Base-by-base conservation (phyloP, 2,797 vertebrate genomes). In the Hybognathus amarus region DNA sequence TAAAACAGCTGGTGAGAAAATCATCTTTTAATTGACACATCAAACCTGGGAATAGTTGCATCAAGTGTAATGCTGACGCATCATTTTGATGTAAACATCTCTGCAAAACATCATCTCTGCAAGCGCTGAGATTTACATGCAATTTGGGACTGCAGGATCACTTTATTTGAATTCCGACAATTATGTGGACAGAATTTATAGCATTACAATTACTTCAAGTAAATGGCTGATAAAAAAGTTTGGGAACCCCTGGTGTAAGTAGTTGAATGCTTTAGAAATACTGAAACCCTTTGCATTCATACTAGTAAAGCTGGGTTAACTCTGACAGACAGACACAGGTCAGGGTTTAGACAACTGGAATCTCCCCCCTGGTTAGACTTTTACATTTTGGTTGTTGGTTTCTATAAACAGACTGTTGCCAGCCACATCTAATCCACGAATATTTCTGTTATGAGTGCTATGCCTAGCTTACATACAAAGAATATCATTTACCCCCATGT, bases 261-360 rank as follows among this genome's bases (percentile, higher is more conserved):
- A 5, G 40, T n/a, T 11, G 27, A 67, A 79, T 52, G 42, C 24
- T 47, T 42, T 80, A 56, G 56, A 30, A 81, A 47, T 81, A 73
- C 30, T 54, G 22, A 66, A 52, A 76, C 71, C 33, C 5, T 45
- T 61, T 40, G 61, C 45, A 75, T 45, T 75, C 70, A 82, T 47
- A 40, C 59, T 75, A 50, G 33, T 75, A 54, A 63, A 63, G 77
- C 69, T 76, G 22, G 45, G 47, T n/a, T 82, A 24, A 47, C 22
- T 52, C 20, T 42, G 13, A 79, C 20, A 77, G 40, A 80, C n/a
- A 77, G 40, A 77, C 18, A 36, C 89, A 89, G 93, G 93, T 95
- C 93, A 92, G 91, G 90, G 93, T 94, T 93, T 92, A 94, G 92
- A 94, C 92, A 94, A 94, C 93, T 93, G 93, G 91, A 93, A 93